Evolutionary conservation across 2,113 vertebrate genomes (phyloP).

Genomic region (Paedocypris sp.): DNA sequence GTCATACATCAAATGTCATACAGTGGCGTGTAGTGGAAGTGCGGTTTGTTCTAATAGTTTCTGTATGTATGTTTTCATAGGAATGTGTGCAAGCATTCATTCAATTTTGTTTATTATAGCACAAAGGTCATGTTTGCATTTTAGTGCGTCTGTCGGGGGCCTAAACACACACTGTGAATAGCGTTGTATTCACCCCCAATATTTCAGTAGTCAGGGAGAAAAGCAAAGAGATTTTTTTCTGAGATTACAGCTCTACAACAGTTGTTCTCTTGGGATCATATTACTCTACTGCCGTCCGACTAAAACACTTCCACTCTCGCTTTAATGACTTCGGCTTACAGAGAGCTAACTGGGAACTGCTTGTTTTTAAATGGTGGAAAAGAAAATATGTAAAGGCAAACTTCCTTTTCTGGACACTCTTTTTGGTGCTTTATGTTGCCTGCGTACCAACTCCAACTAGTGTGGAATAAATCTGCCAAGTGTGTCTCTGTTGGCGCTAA

Average conservation of each 20-base stretch:
- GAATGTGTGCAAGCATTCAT: background rate
- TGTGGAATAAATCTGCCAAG: conserved; percentile 58
- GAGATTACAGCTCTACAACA: conserved; percentile 60
- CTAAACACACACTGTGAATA: conserved; percentile 39
- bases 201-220: conserved; percentile 33
- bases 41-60: background rate
- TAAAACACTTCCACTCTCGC: conserved; percentile 40
- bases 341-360: conserved; percentile 49
- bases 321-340: conserved; percentile 52
- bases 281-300: conserved; percentile 57
- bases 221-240: conserved; percentile 53
- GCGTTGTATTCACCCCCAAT: conserved; percentile 36
- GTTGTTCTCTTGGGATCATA: conserved; percentile 53
- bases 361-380: conserved; percentile 55
- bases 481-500: conserved; percentile 31
- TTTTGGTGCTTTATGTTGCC: conserved; percentile 36
- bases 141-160: background rate
- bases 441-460: conserved; percentile 55
- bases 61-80: background rate
- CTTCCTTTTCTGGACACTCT: conserved; percentile 33
- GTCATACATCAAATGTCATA: background rate
- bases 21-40: background rate
- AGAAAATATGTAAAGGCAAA: conserved; percentile 59
- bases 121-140: conserved; percentile 17
- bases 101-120: background rate